Base-by-base conservation (phyloP, 1,140 invertebrate species). In the Drosophila willistoni region DNA sequence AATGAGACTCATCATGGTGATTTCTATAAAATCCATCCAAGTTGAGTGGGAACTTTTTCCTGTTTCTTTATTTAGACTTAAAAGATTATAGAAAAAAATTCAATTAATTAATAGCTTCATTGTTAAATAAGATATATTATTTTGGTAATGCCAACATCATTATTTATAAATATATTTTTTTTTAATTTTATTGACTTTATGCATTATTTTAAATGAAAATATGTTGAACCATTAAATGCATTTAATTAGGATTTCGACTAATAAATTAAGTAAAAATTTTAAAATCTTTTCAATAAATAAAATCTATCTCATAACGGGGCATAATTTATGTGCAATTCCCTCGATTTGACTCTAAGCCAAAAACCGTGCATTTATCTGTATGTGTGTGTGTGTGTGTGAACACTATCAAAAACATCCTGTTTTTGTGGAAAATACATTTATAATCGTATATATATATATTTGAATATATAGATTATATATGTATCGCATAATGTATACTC, bases 351-450 rank as follows among this genome's bases (percentile, higher is more conserved):
- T 51, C 72, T 75, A 75, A 75, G 41, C 64, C 73, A 75, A 51
- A 29, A 51, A 51, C 17, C 9, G 17, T 51, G 10, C 10, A 7
- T 51, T n/a, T n/a, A 51, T 19, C 17, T 7, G 19, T 51, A 10
- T 19, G 44, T 9, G 17, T 51, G 36, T 39, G 36, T 39, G 36
- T 39, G 36, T 39, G 36, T 25, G 56, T 39, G 56, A 54, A 60
- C 72, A 60, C 66, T 76, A 76, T 76, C 73, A 64, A 76, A 76
- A 76, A 76, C 73, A 76, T 76, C 73, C 73, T 76, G 73, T 77
- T 77, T 64, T 77, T 76, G 73, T 68, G 73, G 66, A 77, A 77
- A 64, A 61, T 61, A 60, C 73, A 77, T 77, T 77, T 77, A 77
- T 77, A 64, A 77, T 62, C 36, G n/a, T 14, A 60, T 12, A 39